phyloP scores from a whole-genome alignment of 2,113 vertebrate genomes.

The Bombycilla garrulus region DNA sequence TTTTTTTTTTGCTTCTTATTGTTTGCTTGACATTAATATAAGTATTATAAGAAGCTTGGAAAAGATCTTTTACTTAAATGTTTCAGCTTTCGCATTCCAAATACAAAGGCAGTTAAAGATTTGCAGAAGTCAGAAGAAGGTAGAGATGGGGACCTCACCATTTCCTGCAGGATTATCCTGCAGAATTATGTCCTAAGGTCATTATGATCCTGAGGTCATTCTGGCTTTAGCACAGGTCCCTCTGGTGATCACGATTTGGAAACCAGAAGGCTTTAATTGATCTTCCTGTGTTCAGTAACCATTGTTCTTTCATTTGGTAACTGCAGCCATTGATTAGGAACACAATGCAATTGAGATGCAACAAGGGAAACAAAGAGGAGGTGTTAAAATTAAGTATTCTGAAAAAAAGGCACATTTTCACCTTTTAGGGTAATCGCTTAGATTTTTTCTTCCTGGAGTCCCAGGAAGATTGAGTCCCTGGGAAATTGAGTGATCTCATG shows the following conservation, averaged over 20 bases:
- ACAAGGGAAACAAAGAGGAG: background rate
- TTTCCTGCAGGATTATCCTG: background rate
- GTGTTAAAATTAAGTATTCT: background rate
- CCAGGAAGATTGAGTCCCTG: background rate
- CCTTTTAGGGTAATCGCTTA: background rate
- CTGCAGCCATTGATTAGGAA: background rate
- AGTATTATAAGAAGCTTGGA: background rate
- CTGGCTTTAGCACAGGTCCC: background rate
- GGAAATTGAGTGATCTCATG: background rate
- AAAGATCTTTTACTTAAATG: background rate
- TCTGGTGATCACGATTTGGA: fast-evolving
- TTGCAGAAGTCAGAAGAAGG: background rate
- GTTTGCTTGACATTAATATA: background rate
- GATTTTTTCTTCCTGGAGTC: background rate
- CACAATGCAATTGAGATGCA: background rate
- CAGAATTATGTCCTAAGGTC: background rate
- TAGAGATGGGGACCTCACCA: background rate
- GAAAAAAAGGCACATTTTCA: background rate
- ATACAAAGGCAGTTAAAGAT: background rate
- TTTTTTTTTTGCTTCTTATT: background rate
- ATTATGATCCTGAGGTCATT: background rate
- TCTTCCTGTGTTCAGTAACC: background rate
- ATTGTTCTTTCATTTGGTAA: background rate
- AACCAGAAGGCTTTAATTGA: background rate
- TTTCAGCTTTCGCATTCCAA: background rate